Percentiles rank a stretch among this genome's conserved stretches.
Evolutionary conservation across 1,140 invertebrate species (phyloP).

Genomic region (Drosophila obscura): DNA sequence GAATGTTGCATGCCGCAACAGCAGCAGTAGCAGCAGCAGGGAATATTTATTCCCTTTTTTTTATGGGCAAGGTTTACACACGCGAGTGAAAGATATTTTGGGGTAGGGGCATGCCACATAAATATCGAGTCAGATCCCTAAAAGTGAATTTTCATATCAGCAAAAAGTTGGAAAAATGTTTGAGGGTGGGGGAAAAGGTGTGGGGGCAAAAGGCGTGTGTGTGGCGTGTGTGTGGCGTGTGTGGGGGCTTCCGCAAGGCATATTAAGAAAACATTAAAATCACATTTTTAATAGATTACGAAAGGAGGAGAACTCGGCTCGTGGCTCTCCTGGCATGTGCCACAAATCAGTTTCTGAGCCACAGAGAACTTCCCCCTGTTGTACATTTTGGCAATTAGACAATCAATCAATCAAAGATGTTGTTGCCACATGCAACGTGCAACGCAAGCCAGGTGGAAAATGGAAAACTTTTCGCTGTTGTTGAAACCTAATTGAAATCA

Average conservation of each 20-base stretch:
- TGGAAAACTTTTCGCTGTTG: slow-evolving; percentile 3
- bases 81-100: slow-evolving; percentile 1
- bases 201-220: background rate
- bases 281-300: slow-evolving; percentile 70
- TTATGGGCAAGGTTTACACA: background rate
- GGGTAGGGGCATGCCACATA: slow-evolving; percentile 13
- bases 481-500: slow-evolving; percentile 60
- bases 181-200: too few relatives aligned
- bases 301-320: background rate
- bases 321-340: background rate
- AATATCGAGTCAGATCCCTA: slow-evolving; percentile 48
- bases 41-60: slow-evolving; percentile 33
- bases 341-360: background rate
- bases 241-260: slow-evolving; percentile 11
- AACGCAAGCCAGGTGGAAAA: background rate
- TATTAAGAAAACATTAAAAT: slow-evolving; percentile 72
- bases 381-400: slow-evolving; percentile 43
- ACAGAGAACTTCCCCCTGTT: background rate
- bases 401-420: slow-evolving; percentile 55
- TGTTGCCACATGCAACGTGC: slow-evolving; percentile 38
- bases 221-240: slow-evolving; percentile 7
- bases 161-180: too few relatives aligned
- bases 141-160: slow-evolving; percentile 25
- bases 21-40: slow-evolving; percentile 28
- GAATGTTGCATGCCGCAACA: slow-evolving; percentile 16